Evolutionary conservation across 2,797 vertebrate species (phyloP), one percentile per base, ranked within the genome.

Genomic region (Gadopsis bispinosus): DNA sequence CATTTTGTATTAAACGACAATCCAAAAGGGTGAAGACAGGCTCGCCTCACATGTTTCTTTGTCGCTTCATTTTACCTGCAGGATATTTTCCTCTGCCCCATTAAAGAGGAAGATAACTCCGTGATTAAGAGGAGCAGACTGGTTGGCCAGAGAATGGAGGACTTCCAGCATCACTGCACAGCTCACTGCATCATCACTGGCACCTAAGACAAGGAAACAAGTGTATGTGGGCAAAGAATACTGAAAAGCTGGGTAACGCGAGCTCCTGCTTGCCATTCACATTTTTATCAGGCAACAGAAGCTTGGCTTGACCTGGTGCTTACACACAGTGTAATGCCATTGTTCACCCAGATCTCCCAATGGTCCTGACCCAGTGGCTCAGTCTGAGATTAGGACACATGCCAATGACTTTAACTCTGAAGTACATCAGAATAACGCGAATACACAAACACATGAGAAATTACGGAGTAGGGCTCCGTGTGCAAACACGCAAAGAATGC

Each of bases 131-230:
- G 96, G 93, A 12, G 94, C 93, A 5, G 97, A 93, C 68, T 96
- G 96, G 69, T 96, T 95, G 39, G 97, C 96, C 83, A 99, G 89
- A 2, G 95, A 95, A 16, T 94, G 95, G 66, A 99, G 95, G 85
- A 99, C 97, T 92, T 99, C 98, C 87, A 99, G 94, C 97, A 99
- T 97, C 85, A 99, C 97, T 2, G 98, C 97, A 69, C 98, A 99
- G 93, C 98, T 99, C 80, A 99, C 97, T 3, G 98, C 98, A 72
- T 99, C 98, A 54, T 99, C 98, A 68, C 98, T 99, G 91, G 98
- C 98, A 89, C 98, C 98, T 99, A 80, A 85, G 81, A 82, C 72
- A 74, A 87, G 31, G 58, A 79, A 45, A 83, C 20, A 37, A 47
- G 75, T 37, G 54, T 12, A 4, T 29, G 58, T 48, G 53, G 56